phyloP scores from a whole-genome alignment of 2,888 invertebrate species.

The Galeruca laticollis region DNA sequence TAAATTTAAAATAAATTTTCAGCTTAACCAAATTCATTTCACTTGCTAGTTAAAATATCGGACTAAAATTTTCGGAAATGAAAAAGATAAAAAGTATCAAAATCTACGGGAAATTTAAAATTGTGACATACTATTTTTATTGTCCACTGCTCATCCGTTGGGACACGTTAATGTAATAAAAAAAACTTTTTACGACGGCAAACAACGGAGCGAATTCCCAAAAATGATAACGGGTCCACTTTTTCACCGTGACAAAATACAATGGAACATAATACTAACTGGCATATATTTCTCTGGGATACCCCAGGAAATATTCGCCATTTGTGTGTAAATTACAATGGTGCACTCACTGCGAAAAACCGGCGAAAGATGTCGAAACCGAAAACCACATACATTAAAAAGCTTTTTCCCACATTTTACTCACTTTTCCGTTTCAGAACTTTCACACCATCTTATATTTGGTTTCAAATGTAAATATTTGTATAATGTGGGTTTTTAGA shows the following conservation, averaged over 20 bases:
- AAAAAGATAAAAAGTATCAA: no score
- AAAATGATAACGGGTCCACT: conserved; percentile 18
- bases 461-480: conserved; percentile 7
- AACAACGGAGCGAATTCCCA: no score
- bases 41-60: no score
- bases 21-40: no score
- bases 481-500: no score
- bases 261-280: conserved; percentile 10
- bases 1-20: no score
- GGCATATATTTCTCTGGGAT: conserved; percentile 9
- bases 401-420: conserved; percentile 30
- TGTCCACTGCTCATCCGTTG: no score
- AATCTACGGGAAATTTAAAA: no score
- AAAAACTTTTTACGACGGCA: no score
- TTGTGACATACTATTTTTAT: no score
- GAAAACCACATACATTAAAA: conserved; percentile 29
- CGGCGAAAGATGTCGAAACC: conserved; percentile 16
- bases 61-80: no score
- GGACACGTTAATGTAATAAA: no score
- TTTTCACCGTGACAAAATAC: conserved; percentile 9
- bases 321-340: conserved; percentile 25
- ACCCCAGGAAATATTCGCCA: conserved; percentile 26
- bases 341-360: conserved; percentile 15
- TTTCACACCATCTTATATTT: conserved; percentile 15
- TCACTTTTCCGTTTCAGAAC: neutral